Base-by-base conservation (phyloP, 2,888 invertebrate genomes). In the Thereva unica region DNA sequence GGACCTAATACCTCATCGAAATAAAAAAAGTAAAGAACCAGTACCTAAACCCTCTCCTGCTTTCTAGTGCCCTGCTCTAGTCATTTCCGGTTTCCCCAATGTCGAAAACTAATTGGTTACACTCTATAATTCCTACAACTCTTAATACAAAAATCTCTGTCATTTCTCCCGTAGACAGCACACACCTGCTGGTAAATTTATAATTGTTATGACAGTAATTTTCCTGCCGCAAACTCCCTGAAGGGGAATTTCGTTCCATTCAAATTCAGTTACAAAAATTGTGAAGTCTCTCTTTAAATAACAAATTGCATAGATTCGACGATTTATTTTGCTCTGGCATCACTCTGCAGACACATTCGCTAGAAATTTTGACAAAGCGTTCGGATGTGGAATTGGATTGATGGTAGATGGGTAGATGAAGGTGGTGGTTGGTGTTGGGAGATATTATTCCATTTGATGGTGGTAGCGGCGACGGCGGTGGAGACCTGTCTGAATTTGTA, bases 321-420 rank as follows among this genome's bases (percentile, higher is more conserved):
- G 57, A 59, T 59, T 59, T 59, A 47, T 59, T 59, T 59, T 59
- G 57, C 47, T n/a, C n/a, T 47, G 37, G 23, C 45, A 35, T 9
- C 55, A 47, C 35, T 8, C 34, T 35, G 7, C 34, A 35, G 44
- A 35, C 42, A 45, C 49, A 5, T 3, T 12, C 9, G 12, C 49
- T 9, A 49, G 5, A 12, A 12, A 6, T 9, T 3, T 3, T 6
- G 3, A 49, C 41, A 55, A 55, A 23, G 12, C n/a, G 45, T 38
- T 37, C 23, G 34, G 47, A 47, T 59, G 35, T 38, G 57, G 47
- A 59, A 37, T 38, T 47, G 47, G 37, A 10, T 40, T 59, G 57
- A 38, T 59, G 57, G 47, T 12, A 59, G 47, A 59, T 47, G 35
- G 47, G 10, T 10, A 9, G 10, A 41, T 10, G 42, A 41, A 8